Conservation (phyloP, 2,113 vertebrate species). For the Cinclus cinclus region DNA sequence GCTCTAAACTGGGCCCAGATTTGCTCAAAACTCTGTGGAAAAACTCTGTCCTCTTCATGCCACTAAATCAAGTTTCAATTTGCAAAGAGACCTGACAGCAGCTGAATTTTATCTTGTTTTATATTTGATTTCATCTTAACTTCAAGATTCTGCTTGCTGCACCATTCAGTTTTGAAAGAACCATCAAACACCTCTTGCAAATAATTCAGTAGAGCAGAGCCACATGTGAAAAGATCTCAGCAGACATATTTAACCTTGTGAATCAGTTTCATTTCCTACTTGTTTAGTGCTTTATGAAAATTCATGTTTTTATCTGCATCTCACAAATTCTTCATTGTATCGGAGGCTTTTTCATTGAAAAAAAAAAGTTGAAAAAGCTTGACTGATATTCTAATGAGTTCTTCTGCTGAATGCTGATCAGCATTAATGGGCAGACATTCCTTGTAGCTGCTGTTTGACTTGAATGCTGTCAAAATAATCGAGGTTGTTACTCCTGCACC, state of each 20-base stretch:
- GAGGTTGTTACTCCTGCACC: background rate
- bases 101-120: constrained; percentile 15
- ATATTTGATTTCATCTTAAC: constrained; percentile 10
- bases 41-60: background rate
- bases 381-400: background rate
- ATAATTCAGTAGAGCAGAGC: background rate
- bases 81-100: background rate
- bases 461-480: constrained; percentile 42
- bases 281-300: constrained; percentile 49
- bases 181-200: constrained; percentile 22
- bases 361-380: constrained; percentile 13
- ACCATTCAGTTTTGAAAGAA: constrained; percentile 8
- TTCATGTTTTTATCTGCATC: constrained; percentile 40
- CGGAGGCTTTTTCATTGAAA: background rate
- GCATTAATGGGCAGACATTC: background rate
- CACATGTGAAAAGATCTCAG: background rate
- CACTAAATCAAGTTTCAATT: constrained; percentile 6
- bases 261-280: constrained; percentile 35
- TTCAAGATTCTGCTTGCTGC: background rate
- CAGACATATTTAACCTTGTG: constrained; percentile 39
- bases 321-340: background rate
- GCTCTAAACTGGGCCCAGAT: background rate
- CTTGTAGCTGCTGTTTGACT: constrained; percentile 19
- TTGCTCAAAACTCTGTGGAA: background rate
- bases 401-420: constrained; percentile 5